These are phyloP conservation scores for Pomatostomus ruficeps DNA, from an alignment of 2,113 vertebrate genomes.

Conservation along the genomic window DNA sequence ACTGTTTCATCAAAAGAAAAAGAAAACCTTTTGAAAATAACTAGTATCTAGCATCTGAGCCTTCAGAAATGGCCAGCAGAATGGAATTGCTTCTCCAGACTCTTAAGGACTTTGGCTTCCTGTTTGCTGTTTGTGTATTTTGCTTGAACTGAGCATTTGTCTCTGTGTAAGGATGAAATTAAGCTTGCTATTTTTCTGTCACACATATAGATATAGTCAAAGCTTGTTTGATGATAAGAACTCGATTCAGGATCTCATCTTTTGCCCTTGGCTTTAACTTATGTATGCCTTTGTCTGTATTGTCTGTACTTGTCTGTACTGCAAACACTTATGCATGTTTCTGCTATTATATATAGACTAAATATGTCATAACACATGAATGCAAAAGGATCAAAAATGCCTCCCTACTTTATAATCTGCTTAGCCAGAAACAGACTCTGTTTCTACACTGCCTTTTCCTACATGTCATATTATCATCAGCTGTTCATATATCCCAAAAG, in stretches of 20 bases:
- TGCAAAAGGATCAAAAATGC: conserved; percentile 29
- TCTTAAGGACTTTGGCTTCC: conserved; percentile 1
- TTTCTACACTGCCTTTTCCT: conserved; percentile 58
- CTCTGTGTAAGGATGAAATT: conserved; percentile 19
- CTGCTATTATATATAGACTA: conserved; percentile 35
- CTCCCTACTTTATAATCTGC: conserved; percentile 53
- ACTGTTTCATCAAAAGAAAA: not conserved
- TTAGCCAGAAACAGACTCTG: conserved; percentile 51
- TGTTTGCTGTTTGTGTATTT: not conserved
- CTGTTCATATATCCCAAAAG: conserved; percentile 79
- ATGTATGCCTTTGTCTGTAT: conserved; percentile 16
- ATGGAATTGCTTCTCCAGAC: not conserved
- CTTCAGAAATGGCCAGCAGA: not conserved
- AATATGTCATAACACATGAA: conserved; percentile 38
- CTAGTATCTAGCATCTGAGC: conserved; percentile 8
- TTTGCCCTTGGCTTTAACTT: conserved; percentile 48
- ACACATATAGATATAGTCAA: not conserved
- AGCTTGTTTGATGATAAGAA: conserved; percentile 30
- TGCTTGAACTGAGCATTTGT: conserved; percentile 4
- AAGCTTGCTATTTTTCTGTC: conserved; percentile 24
- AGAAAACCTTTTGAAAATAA: not conserved
- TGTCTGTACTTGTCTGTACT: not conserved
- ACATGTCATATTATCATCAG: conserved; percentile 82
- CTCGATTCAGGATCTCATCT: not conserved
- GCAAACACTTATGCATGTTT: not conserved